Conservation (phyloP, 2,113 vertebrate species). For the Paralichthys olivaceus region DNA sequence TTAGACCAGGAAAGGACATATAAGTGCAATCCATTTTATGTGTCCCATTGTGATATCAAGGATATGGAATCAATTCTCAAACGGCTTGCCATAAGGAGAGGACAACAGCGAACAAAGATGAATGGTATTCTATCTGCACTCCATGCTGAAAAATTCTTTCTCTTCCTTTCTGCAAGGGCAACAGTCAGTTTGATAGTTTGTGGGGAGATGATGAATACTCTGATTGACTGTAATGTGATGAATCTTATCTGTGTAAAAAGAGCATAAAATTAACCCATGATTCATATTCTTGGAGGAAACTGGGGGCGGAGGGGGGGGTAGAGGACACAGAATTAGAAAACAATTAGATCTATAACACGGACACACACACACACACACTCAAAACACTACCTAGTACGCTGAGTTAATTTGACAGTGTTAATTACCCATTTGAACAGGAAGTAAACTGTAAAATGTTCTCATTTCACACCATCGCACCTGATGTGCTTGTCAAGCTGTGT, state of each 20-base stretch:
- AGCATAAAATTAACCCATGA: background rate
- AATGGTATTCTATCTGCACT: background rate
- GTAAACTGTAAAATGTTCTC: conserved; percentile 15
- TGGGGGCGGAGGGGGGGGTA: too few species aligned
- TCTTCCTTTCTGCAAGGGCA: too few species aligned
- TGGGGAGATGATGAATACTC: background rate
- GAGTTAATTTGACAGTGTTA: conserved; percentile 21
- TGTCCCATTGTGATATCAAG: too few species aligned
- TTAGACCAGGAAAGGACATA: too few species aligned
- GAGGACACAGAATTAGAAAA: background rate
- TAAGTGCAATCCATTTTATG: too few species aligned
- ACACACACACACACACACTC: background rate
- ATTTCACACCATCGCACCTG: conserved; percentile 40
- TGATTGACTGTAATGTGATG: background rate
- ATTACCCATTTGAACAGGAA: conserved; percentile 27
- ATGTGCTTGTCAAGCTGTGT: conserved; percentile 8
- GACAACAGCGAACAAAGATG: background rate
- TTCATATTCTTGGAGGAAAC: background rate
- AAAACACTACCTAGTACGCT: background rate
- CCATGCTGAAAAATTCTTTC: background rate
- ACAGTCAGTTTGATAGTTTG: background rate
- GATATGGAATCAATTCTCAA: too few species aligned
- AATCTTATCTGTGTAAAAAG: background rate
- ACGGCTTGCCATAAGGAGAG: too few species aligned
- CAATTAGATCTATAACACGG: background rate